A percentile compares a stretch with the other conserved stretches of the same genome.
Conservation (phyloP, 2,888 invertebrate genomes). For the Eudasyphora cyanicolor region DNA sequence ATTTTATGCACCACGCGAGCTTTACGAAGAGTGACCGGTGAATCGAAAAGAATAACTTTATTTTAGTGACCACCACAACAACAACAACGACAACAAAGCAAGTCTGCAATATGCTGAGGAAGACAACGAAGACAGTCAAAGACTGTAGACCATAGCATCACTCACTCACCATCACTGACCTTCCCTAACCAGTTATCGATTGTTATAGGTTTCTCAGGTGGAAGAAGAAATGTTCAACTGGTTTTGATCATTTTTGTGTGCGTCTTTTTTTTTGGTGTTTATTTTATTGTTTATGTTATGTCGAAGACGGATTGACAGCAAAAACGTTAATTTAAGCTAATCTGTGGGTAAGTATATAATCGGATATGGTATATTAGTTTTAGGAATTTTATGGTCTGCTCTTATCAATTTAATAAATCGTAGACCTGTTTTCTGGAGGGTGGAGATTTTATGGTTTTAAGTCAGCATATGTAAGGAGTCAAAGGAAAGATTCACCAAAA, state of each 20-base stretch:
- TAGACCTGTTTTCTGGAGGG: no score
- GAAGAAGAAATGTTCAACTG: not conserved
- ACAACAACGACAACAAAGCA: not conserved
- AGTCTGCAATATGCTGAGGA: not conserved
- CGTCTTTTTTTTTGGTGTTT: not conserved
- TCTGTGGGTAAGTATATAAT: not conserved
- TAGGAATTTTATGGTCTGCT: not conserved
- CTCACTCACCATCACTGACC: constrained; percentile 56
- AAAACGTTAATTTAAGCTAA: constrained; percentile 6
- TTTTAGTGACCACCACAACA: not conserved
- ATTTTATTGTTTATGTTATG: not conserved
- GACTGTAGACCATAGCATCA: not conserved
- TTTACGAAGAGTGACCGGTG: not conserved
- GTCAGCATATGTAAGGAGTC: no score
- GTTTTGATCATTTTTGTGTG: constrained; percentile 1
- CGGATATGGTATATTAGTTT: no score
- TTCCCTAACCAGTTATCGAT: constrained; percentile 55
- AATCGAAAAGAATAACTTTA: not conserved
- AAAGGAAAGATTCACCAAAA: no score
- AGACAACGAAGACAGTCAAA: not conserved
- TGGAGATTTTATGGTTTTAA: no score
- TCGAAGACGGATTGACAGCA: constrained; percentile 7
- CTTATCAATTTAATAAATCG: no score
- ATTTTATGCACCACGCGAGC: constrained; percentile 24
- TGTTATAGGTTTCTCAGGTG: constrained; percentile 32